A percentile compares a stretch with the other conserved stretches of the same genome.
Conservation (phyloP, 1,140 invertebrate genomes). For the Ostrea denselamellosa region DNA sequence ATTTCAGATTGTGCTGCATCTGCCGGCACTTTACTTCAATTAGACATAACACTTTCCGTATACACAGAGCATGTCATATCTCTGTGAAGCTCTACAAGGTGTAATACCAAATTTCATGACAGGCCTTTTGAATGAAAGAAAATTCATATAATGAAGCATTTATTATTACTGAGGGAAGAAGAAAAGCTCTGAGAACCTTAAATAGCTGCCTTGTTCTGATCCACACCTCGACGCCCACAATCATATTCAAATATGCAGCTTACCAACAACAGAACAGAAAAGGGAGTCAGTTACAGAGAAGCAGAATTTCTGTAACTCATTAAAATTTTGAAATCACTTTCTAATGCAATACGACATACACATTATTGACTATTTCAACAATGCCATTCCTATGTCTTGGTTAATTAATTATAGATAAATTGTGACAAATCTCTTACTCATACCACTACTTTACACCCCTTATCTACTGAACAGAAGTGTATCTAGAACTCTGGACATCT, state of each 20-base stretch:
- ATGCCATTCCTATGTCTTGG: no score
- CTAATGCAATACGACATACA: no score
- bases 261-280: background rate
- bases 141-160: background rate
- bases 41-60: background rate
- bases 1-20: background rate
- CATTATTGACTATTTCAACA: no score
- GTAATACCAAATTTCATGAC: background rate
- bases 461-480: no score
- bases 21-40: background rate
- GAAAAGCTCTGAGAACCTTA: background rate
- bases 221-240: background rate
- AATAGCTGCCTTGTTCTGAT: background rate
- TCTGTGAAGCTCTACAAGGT: background rate
- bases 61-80: background rate
- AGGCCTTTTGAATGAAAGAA: constrained; percentile 13
- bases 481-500: no score
- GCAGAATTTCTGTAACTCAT: no score
- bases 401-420: no score
- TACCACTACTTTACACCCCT: no score
- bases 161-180: background rate
- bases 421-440: no score
- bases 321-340: no score
- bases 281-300: no score
- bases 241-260: background rate